Base-by-base conservation (phyloP, 2,888 invertebrate genomes). In the Anodontia alba region DNA sequence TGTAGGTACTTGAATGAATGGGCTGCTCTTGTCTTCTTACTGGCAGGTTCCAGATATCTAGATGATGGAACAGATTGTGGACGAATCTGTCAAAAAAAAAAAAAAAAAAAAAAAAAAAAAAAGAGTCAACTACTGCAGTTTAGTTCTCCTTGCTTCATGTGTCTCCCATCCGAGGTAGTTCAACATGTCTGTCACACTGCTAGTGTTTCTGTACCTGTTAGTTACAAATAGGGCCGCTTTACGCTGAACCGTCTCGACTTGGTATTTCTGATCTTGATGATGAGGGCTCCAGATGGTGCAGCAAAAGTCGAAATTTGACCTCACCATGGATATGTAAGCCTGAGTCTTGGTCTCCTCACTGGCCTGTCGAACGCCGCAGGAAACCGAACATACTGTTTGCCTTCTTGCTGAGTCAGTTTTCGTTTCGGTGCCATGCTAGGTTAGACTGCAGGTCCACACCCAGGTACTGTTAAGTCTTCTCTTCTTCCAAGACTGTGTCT, bases 161-260 rank as follows among this genome's bases (percentile, higher is more conserved):
- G 31, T 23, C 46, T 62, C 46, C 70, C 78, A 74, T 23, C 68
- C 10, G 20, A 62, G 43, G 15, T 69, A 1, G 15, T 68, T 0
- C 10, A 78, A 68, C 78, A 78, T 78, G 31, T 69, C 57, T 23
- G 33, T 57, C 15, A 69, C 78, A 26, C 26, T 57, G 69, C 74
- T 73, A 1, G 70, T 78, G 43, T 78, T 78, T 5, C 43, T 20
- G 33, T 46, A 78, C 17, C 49, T 42, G 49, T 57, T 73, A 2
- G 73, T 54, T 23, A 33, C 38, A 31, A 57, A 78, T 29, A 54
- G 23, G 12, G 78, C 78, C 17, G 73, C 78, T 17, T 69, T 0
- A 3, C 73, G 26, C 20, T 70, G 70, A 1, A 73, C 69, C 72
- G 67, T 72, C 20, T 78, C 73, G 10, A 78, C 26, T 20, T 31